Percentiles rank a stretch among this genome's conserved stretches.
Evolutionary conservation across 2,888 invertebrate genomes (phyloP).

Genomic region (Steinernema scapterisci): DNA sequence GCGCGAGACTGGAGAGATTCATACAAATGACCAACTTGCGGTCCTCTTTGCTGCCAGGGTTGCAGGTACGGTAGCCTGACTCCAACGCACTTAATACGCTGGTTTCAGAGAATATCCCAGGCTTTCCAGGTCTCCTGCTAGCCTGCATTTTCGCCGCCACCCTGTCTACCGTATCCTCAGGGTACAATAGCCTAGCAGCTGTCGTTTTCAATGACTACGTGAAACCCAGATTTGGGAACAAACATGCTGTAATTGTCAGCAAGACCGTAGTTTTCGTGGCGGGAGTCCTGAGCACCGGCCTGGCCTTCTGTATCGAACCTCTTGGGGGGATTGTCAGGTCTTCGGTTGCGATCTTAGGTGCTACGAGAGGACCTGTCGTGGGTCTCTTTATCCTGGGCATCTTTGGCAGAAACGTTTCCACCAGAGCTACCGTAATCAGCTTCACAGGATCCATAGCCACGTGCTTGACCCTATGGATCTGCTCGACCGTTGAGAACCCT

Average conservation of each 20-base stretch:
- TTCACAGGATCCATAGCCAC: neutral
- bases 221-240: neutral
- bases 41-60: slow-evolving; percentile 33
- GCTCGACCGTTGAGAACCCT: slow-evolving; percentile 1
- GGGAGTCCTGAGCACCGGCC: slow-evolving; percentile 3
- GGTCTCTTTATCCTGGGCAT: slow-evolving; percentile 15
- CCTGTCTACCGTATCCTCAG: slow-evolving; percentile 35
- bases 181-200: slow-evolving; percentile 35
- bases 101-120: neutral
- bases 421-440: slow-evolving; percentile 20
- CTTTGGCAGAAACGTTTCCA: slow-evolving; percentile 3
- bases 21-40: slow-evolving; percentile 33
- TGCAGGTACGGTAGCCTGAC: neutral
- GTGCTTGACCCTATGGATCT: slow-evolving; percentile 5
- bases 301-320: neutral
- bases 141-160: slow-evolving; percentile 34
- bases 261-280: neutral
- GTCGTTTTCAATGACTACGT: slow-evolving; percentile 33
- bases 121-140: slow-evolving; percentile 31
- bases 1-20: neutral
- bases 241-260: neutral
- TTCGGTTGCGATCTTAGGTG: slow-evolving; percentile 10
- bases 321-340: slow-evolving; percentile 12
- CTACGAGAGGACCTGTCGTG: slow-evolving; percentile 12
- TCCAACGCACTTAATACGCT: neutral